Evolutionary conservation across 2,797 vertebrate genomes (phyloP), one percentile per base, ranked within the genome.

Genomic region (Cuniculus paca): DNA sequence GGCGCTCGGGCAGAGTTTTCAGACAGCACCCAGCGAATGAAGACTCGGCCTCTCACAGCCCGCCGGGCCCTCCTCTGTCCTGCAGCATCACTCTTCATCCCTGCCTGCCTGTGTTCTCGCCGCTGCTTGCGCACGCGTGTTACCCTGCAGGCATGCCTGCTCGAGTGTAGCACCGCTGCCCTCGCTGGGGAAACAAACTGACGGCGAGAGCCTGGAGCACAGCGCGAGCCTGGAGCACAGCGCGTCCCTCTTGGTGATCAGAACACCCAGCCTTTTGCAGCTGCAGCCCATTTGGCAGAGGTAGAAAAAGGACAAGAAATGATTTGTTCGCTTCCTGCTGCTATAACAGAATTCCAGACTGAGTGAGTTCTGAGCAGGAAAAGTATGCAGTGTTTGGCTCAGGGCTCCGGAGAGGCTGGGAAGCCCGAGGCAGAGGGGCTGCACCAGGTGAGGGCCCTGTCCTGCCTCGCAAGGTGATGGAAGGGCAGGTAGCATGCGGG

Each of bases 11-110:
- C n/a, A n/a, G n/a, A n/a, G n/a, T n/a, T n/a, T n/a, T n/a, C n/a
- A n/a, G n/a, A n/a, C 26, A 68, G 3, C 1, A 16, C 1, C 16
- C 4, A 13, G 22, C 24, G 26, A n/a, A n/a, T n/a, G n/a, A n/a
- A n/a, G n/a, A n/a, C n/a, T n/a, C n/a, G n/a, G n/a, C n/a, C n/a
- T n/a, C n/a, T n/a, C n/a, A n/a, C n/a, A n/a, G n/a, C n/a, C n/a
- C n/a, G n/a, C n/a, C 19, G 6, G 48, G 17, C 26, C 20, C 17
- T 45, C 39, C 36, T 34, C 68, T 31, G 58, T 75, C 72, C 39
- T 54, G 16, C 34, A 87, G 34, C 34, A 63, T 54, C 4, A 13
- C 6, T 10, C 19, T 61, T 19, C n/a, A 8, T 16, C 5, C 22
- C 10, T 22, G 22, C 24, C 54, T 52, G 54, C 1, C 3, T 26